Evolutionary conservation across 2,113 vertebrate genomes (phyloP), one percentile per base, ranked within the genome.

Genomic region (Coracopsis vasa): DNA sequence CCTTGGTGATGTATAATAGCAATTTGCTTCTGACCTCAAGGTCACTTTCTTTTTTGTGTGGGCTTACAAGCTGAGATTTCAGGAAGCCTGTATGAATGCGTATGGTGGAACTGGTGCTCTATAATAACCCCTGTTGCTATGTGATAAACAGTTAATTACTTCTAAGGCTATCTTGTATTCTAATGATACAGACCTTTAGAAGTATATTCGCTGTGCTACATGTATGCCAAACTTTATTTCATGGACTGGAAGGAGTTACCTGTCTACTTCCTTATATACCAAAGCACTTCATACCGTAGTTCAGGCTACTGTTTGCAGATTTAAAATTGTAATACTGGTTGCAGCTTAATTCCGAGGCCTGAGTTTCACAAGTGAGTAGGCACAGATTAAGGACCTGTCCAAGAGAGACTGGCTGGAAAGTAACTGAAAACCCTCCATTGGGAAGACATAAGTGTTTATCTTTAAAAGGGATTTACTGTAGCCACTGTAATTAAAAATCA

Each of bases 1-100:
- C 67, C 89, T 91, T 88, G 86, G 77, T 96, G 90, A 94, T 94
- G 80, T 85, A 96, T 48, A 93, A 80, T 18, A 51, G 82, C 80
- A 96, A 87, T 94, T 89, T 88, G 11, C 77, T 80, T 84, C 88
- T 94, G 86, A 97, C 88, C 88, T 77, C 61, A 37, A 75, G 53
- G 80, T 93, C 41, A 8, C 35, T 79, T 92, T 91, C 51, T 54
- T 80, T 85, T 91, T 79, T 58, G 48, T 10, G 13, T 78, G 10
- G 58, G 80, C 53, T 86, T 86, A 16, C 44, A 80, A 82, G 41
- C 48, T 88, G 80, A 84, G 71, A 79, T 89, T 90, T 92, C 86
- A 84, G 58, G 54, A 89, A 93, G 33, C 28, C 69, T 73, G 39
- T n/a, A 16, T 39, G 64, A 84, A 93, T 92, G 69, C 39, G 83